A percentile compares a stretch with the other conserved stretches of the same genome.
Evolutionary conservation across 2,797 vertebrate species (phyloP).

Genomic region (Psittacula echo): DNA sequence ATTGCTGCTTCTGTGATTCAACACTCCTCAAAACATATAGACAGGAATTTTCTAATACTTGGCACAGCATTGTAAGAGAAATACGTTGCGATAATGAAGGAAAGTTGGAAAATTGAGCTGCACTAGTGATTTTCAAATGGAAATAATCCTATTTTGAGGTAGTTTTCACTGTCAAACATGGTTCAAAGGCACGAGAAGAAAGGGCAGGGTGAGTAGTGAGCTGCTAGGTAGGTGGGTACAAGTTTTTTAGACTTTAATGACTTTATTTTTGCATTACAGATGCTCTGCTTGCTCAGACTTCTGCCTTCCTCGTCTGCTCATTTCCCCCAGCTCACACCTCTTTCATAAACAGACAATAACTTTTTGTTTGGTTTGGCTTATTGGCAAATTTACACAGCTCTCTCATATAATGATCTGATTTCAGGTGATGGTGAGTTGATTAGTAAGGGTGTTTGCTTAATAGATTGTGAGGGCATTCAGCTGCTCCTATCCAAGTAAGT

Average conservation of each 20-base stretch:
- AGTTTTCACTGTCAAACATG: background rate
- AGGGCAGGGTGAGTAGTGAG: background rate
- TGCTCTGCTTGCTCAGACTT: background rate
- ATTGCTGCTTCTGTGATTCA: background rate
- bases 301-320: background rate
- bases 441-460: background rate
- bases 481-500: background rate
- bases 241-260: background rate
- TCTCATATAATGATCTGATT: background rate
- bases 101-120: background rate
- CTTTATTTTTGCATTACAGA: background rate
- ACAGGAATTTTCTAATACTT: background rate
- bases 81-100: background rate
- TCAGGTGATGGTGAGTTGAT: background rate
- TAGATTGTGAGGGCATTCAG: background rate
- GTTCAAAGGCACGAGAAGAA: background rate
- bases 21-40: background rate
- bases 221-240: background rate
- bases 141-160: background rate
- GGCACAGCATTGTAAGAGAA: background rate
- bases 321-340: background rate
- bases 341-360: background rate
- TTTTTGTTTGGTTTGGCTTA: background rate
- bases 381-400: slow-evolving; percentile 15
- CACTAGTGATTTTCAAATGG: background rate